A percentile compares a stretch with the other conserved stretches of the same genome.
These are phyloP conservation scores for Hofmannophila pseudospretella DNA, from an alignment of 2,888 invertebrate genomes.

Conservation along the genomic window DNA sequence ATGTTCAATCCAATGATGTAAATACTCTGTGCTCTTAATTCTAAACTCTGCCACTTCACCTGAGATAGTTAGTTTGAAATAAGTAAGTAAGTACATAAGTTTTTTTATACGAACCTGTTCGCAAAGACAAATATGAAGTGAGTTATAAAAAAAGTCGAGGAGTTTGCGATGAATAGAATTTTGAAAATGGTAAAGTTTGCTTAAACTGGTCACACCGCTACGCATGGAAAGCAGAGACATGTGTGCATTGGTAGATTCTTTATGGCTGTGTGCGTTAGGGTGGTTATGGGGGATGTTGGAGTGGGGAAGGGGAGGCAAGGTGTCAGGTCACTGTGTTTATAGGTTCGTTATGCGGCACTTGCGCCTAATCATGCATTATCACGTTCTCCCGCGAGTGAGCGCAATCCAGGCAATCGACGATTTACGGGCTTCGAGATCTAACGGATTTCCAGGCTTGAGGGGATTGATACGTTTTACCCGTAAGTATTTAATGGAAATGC, in stretches of 20 bases:
- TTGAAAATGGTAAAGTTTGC: too few relatives aligned
- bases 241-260: not conserved
- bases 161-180: too few relatives aligned
- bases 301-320: conserved; percentile 31
- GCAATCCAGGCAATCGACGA: not conserved
- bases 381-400: conserved; percentile 18
- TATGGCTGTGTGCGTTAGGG: conserved; percentile 20
- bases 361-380: conserved; percentile 47
- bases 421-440: not conserved
- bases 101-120: too few relatives aligned
- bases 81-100: too few relatives aligned
- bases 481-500: too few relatives aligned
- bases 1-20: too few relatives aligned
- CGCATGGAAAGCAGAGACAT: not conserved
- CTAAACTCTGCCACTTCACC: too few relatives aligned
- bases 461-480: not conserved
- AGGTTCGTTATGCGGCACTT: conserved; percentile 45
- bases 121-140: too few relatives aligned
- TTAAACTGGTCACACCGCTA: not conserved
- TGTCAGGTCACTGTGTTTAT: conserved; percentile 66
- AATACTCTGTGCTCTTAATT: too few relatives aligned
- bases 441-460: not conserved
- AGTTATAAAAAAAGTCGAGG: too few relatives aligned
- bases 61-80: too few relatives aligned
- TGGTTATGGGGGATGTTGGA: conserved; percentile 33